Evolutionary conservation across 2,888 invertebrate species (phyloP).

Genomic region (Drosophila atroscutellata): DNA sequence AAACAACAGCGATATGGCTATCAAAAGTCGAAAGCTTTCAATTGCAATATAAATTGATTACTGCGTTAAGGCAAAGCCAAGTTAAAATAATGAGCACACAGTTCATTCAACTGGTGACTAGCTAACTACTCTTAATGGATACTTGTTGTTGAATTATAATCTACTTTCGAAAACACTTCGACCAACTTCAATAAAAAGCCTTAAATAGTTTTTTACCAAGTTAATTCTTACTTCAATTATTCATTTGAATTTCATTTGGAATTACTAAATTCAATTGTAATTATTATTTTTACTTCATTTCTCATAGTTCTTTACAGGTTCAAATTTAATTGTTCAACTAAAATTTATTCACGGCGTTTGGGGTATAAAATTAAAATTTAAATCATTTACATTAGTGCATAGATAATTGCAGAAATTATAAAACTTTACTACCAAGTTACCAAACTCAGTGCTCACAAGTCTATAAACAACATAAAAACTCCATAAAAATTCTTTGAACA

Average conservation of each 20-base stretch:
- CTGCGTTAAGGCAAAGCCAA: background rate
- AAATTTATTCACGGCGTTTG: background rate
- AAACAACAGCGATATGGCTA: slow-evolving; percentile 8
- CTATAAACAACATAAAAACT: slow-evolving; percentile 50
- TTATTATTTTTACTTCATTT: no score
- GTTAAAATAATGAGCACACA: background rate
- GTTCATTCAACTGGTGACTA: background rate
- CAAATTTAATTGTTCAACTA: background rate
- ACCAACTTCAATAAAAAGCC: background rate
- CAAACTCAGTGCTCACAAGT: slow-evolving; percentile 14
- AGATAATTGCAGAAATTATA: background rate
- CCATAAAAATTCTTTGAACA: slow-evolving; percentile 55
- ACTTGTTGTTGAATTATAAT: background rate
- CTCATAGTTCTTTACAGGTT: no score
- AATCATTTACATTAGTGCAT: background rate
- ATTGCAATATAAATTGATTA: slow-evolving; percentile 19
- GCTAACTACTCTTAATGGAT: background rate
- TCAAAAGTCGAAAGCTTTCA: slow-evolving; percentile 7
- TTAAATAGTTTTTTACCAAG: background rate
- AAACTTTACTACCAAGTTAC: slow-evolving; percentile 28
- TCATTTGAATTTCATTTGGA: rapidly evolving
- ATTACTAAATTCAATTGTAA: no score
- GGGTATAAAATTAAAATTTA: background rate
- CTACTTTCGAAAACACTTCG: background rate
- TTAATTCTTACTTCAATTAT: background rate